Conservation (phyloP, 2,113 vertebrate genomes). For the Carassius auratus region DNA sequence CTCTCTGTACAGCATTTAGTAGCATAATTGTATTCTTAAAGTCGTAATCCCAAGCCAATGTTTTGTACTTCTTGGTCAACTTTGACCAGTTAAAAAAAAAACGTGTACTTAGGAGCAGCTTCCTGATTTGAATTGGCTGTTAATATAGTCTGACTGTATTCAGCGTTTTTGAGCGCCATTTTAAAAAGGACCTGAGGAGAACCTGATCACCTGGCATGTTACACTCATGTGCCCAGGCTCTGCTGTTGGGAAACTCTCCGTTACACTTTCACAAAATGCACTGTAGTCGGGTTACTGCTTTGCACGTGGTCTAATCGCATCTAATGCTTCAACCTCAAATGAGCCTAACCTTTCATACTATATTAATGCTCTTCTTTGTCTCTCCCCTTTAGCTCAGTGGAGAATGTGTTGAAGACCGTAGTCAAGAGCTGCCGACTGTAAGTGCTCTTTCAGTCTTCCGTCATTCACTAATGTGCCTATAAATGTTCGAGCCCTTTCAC, state of each 20-base stretch:
- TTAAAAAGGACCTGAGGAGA: neutral
- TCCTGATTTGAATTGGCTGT: neutral
- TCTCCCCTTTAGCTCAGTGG: conserved; percentile 71
- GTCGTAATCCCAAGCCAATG: too few relatives aligned
- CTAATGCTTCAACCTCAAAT: conserved; percentile 6
- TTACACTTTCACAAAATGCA: conserved; percentile 34
- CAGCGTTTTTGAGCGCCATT: neutral
- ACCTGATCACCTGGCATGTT: conserved; percentile 11
- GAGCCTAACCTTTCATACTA: neutral
- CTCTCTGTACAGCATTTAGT: neutral
- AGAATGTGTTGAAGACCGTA: conserved; percentile 93
- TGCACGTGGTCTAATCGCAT: conserved; percentile 54
- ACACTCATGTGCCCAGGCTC: neutral
- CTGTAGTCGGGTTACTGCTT: conserved; percentile 48
- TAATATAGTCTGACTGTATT: neutral
- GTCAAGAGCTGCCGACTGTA: conserved; percentile 96
- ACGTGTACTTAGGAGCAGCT: neutral
- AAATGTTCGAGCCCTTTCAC: conserved; percentile 35
- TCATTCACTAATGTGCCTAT: conserved; percentile 6
- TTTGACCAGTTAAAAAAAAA: neutral
- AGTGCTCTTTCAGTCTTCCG: conserved; percentile 69
- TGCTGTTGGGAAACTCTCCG: conserved; percentile 11
- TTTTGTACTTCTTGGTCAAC: neutral
- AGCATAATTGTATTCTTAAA: neutral
- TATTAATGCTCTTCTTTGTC: neutral